Percentiles rank a stretch among this genome's conserved stretches.
Evolutionary conservation across 2,888 invertebrate genomes (phyloP).

Genomic region (Aspidiotus destructor): DNA sequence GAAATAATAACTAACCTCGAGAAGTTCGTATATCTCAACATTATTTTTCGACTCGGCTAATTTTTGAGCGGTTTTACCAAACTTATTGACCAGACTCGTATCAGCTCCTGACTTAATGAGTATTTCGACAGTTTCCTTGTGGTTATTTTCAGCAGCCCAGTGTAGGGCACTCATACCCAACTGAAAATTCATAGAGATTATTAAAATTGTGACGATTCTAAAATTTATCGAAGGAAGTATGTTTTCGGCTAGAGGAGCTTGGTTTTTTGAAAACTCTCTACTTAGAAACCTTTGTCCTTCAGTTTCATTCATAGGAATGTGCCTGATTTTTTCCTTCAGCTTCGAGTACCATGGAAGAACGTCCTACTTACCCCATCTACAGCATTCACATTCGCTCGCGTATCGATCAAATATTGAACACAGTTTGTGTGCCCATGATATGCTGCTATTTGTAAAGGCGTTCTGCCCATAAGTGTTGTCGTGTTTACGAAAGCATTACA

Average conservation of each 20-base stretch:
- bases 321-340: too few relatives aligned
- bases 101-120: slow-evolving; percentile 68
- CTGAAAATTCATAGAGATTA: slow-evolving; percentile 44
- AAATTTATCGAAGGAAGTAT: not conserved
- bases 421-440: slow-evolving; percentile 71
- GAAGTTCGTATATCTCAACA: slow-evolving; percentile 14
- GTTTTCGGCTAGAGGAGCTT: too few relatives aligned
- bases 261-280: too few relatives aligned
- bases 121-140: slow-evolving; percentile 56
- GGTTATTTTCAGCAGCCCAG: slow-evolving; percentile 82
- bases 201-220: slow-evolving; percentile 11
- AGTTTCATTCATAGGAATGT: not conserved
- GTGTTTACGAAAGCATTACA: not conserved
- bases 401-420: slow-evolving; percentile 56
- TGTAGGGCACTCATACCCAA: slow-evolving; percentile 84
- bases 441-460: slow-evolving; percentile 81
- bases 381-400: slow-evolving; percentile 63
- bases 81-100: slow-evolving; percentile 57
- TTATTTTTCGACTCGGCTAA: slow-evolving; percentile 53
- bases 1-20: slow-evolving; percentile 18
- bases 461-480: slow-evolving; percentile 83
- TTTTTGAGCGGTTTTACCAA: slow-evolving; percentile 58
- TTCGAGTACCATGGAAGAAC: not conserved
- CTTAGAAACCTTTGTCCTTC: too few relatives aligned
- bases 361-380: slow-evolving; percentile 50